A percentile compares a stretch with the other conserved stretches of the same genome.
Evolutionary conservation across 2,113 vertebrate species (phyloP).

Genomic region (Sula dactylatra): DNA sequence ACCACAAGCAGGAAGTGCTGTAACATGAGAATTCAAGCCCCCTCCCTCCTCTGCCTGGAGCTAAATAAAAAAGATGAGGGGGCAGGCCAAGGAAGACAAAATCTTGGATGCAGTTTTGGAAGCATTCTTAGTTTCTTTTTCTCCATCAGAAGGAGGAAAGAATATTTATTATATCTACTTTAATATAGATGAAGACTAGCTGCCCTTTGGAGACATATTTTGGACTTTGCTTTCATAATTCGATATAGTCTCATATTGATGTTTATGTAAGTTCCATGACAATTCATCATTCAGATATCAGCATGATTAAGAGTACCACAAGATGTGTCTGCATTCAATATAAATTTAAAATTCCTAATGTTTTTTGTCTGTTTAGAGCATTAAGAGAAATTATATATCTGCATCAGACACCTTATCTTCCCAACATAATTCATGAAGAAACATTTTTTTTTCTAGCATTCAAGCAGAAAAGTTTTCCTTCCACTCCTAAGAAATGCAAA

Average conservation of each 20-base stretch:
- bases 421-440: background rate
- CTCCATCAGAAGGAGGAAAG: background rate
- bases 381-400: background rate
- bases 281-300: background rate
- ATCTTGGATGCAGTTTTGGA: background rate
- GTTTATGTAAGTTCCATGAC: background rate
- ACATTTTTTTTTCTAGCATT: background rate
- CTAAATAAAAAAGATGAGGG: background rate
- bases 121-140: background rate
- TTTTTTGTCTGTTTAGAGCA: background rate
- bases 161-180: background rate
- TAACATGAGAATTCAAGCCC: background rate
- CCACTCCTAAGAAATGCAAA: background rate
- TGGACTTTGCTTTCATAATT: background rate
- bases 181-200: background rate
- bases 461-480: background rate
- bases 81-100: background rate
- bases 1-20: background rate
- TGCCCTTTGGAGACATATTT: background rate
- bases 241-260: background rate
- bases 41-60: background rate
- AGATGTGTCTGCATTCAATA: background rate
- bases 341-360: background rate
- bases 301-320: background rate
- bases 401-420: background rate